A percentile compares a stretch with the other conserved stretches of the same genome.
phyloP scores from a whole-genome alignment of 2,113 vertebrate species.

The Archilochus colubris region DNA sequence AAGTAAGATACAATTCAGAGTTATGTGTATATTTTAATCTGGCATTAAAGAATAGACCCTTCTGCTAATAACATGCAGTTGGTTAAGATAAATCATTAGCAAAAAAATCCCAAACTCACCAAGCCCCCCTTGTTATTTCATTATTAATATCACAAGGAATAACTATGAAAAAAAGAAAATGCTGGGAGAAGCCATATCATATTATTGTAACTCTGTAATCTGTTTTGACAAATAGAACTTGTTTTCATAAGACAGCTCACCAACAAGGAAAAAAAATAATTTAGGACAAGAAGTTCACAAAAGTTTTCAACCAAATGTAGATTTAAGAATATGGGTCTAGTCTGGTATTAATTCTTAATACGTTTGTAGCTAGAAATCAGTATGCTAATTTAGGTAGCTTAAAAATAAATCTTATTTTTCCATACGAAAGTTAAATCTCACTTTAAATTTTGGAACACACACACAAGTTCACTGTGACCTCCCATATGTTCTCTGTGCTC shows the following conservation, averaged over 20 bases:
- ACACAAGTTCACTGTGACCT: not conserved
- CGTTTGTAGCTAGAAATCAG: not conserved
- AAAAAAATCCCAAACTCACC: too few relatives aligned
- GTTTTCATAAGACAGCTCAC: not conserved
- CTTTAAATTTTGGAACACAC: not conserved
- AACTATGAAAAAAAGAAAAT: not conserved
- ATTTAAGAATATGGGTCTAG: not conserved
- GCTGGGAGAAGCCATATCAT: not conserved
- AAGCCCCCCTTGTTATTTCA: not conserved
- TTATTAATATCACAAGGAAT: not conserved
- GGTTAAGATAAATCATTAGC: not conserved
- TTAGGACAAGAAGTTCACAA: not conserved
- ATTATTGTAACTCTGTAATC: not conserved
- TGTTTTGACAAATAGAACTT: not conserved
- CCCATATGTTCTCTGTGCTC: not conserved
- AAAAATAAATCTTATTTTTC: not conserved
- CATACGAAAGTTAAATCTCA: not conserved
- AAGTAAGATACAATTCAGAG: not conserved
- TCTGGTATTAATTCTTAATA: not conserved
- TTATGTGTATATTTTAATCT: not conserved
- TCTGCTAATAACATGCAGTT: not conserved
- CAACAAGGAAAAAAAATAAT: not conserved
- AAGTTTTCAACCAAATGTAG: not conserved
- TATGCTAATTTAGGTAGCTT: not conserved
- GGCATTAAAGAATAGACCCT: not conserved